These are phyloP conservation scores for Trachelus troglodyta DNA, from an alignment of 2,888 invertebrate species.

Conservation along the genomic window DNA sequence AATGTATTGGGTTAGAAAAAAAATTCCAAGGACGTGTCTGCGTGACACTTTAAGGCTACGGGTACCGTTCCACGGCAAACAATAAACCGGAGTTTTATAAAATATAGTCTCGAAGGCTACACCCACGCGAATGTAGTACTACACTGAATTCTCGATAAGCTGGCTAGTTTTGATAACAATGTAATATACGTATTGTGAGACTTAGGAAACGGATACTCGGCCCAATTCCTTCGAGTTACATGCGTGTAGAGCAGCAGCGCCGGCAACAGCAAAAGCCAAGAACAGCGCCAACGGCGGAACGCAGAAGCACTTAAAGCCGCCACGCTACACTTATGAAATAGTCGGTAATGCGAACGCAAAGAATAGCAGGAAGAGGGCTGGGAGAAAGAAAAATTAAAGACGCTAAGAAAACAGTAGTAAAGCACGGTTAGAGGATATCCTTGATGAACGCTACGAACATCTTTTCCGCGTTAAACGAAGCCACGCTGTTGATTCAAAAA, in stretches of 20 bases:
- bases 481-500: neutral
- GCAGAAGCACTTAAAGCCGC: conserved; percentile 35
- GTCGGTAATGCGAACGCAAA: conserved; percentile 20
- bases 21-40: neutral
- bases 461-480: neutral
- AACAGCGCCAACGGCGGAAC: conserved; percentile 5
- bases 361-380: conserved; percentile 10
- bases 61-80: neutral
- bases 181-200: conserved; percentile 14
- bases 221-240: conserved; percentile 44
- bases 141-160: neutral
- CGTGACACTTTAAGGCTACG: neutral
- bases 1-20: neutral
- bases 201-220: conserved; percentile 51
- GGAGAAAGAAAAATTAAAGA: conserved; percentile 8
- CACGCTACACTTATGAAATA: conserved; percentile 37
- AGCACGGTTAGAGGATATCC: neutral
- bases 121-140: neutral
- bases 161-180: neutral
- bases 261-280: neutral
- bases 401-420: neutral
- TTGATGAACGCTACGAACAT: neutral
- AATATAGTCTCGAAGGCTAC: neutral
- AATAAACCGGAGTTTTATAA: neutral
- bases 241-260: conserved; percentile 30